phyloP scores from a whole-genome alignment of 2,113 vertebrate species.

The Panthera leo region DNA sequence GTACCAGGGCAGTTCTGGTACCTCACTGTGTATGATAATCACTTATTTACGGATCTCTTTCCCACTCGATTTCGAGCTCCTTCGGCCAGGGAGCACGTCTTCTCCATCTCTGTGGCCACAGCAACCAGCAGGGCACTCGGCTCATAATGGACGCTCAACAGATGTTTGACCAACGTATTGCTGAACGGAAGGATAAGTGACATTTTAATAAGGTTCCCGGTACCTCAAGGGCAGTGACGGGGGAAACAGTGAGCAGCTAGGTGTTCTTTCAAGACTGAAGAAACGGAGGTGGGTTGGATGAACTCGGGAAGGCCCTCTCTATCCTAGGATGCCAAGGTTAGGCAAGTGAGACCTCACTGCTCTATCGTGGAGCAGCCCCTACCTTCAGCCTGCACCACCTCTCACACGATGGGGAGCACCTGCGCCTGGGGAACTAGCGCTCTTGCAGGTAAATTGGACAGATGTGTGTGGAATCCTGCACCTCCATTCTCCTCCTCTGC shows the following conservation, averaged over 20 bases:
- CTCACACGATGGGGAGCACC: not conserved
- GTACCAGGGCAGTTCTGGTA: too few relatives aligned
- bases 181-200: not conserved
- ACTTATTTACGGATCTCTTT: not conserved
- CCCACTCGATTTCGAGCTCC: not conserved
- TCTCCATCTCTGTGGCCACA: not conserved
- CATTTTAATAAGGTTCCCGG: not conserved
- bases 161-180: not conserved
- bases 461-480: not conserved
- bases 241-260: not conserved
- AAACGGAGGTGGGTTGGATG: not conserved
- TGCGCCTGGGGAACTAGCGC: not conserved
- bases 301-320: not conserved
- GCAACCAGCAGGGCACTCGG: not conserved
- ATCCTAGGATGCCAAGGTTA: too few relatives aligned
- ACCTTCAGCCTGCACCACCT: not conserved
- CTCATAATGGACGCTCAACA: not conserved
- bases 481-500: not conserved
- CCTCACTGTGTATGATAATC: not conserved
- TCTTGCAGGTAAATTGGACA: not conserved
- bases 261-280: not conserved
- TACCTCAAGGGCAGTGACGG: not conserved
- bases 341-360: not conserved
- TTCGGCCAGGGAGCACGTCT: not conserved
- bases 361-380: not conserved